Evolutionary conservation across 1,140 invertebrate genomes (phyloP).

Genomic region (Temnothorax longispinosus): DNA sequence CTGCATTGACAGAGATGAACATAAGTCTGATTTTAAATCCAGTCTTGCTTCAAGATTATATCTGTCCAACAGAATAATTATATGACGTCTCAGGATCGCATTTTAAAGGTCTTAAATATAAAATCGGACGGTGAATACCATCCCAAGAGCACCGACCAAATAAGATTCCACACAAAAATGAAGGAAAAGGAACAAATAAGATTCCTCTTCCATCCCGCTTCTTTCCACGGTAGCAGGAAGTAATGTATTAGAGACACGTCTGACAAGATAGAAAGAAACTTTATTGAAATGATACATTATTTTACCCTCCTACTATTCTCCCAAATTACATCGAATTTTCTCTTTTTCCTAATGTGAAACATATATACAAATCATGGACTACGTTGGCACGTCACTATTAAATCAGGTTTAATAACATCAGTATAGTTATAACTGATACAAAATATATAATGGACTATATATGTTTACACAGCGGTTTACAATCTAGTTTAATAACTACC

Average conservation of each 20-base stretch:
- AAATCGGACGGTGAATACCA: not conserved
- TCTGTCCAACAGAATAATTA: not conserved
- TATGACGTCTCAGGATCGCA: not conserved
- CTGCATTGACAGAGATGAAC: too few relatives aligned
- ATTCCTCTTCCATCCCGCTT: not conserved
- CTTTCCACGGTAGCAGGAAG: not conserved
- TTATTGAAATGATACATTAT: not conserved
- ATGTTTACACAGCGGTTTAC: too few relatives aligned
- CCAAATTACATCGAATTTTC: not conserved
- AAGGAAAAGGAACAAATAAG: not conserved
- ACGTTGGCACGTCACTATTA: too few relatives aligned
- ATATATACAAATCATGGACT: not conserved
- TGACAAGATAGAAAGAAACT: conserved; percentile 1
- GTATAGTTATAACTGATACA: too few relatives aligned
- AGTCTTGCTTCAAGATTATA: too few relatives aligned
- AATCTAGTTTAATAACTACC: too few relatives aligned
- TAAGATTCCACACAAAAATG: not conserved
- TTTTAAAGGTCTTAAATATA: not conserved
- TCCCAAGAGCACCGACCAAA: not conserved
- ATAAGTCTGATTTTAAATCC: too few relatives aligned
- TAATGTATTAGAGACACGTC: not conserved
- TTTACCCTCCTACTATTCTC: not conserved
- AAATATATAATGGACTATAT: too few relatives aligned
- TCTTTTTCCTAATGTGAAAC: not conserved
- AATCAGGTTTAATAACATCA: too few relatives aligned